These are phyloP conservation scores for Melierax canorus DNA, from an alignment of 2,113 vertebrate genomes.

Conservation along the genomic window DNA sequence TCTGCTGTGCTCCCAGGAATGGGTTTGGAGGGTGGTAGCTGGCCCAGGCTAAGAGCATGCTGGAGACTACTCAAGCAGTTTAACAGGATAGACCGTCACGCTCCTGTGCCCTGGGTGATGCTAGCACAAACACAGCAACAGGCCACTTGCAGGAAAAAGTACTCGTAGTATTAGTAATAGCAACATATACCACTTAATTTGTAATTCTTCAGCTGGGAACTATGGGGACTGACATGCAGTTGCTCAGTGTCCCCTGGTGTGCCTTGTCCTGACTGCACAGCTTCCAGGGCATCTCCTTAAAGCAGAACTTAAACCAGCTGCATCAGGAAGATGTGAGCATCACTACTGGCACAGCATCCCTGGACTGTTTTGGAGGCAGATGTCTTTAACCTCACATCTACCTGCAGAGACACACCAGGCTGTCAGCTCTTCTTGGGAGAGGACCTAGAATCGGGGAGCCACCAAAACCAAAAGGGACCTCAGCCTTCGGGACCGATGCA, in stretches of 20 bases:
- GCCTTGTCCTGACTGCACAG: background rate
- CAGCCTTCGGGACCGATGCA: accelerated
- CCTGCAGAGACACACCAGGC: background rate
- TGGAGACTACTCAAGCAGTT: background rate
- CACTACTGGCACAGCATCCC: background rate
- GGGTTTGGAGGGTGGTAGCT: background rate
- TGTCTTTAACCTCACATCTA: background rate
- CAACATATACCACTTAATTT: background rate
- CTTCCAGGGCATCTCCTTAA: background rate
- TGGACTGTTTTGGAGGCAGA: background rate
- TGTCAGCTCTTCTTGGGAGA: background rate
- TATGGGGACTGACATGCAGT: background rate
- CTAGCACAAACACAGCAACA: background rate
- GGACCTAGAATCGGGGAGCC: background rate
- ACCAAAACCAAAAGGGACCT: background rate
- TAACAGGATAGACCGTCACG: background rate
- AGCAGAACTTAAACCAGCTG: background rate
- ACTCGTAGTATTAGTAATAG: background rate
- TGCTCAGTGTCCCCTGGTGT: background rate
- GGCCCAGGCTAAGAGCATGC: background rate
- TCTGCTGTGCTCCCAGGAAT: background rate
- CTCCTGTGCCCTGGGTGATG: background rate
- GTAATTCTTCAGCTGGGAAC: background rate
- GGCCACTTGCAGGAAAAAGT: background rate
- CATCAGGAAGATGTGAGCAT: background rate